These are phyloP conservation scores for Andrena bicolor DNA, from an alignment of 2,888 invertebrate species.

Conservation along the genomic window DNA sequence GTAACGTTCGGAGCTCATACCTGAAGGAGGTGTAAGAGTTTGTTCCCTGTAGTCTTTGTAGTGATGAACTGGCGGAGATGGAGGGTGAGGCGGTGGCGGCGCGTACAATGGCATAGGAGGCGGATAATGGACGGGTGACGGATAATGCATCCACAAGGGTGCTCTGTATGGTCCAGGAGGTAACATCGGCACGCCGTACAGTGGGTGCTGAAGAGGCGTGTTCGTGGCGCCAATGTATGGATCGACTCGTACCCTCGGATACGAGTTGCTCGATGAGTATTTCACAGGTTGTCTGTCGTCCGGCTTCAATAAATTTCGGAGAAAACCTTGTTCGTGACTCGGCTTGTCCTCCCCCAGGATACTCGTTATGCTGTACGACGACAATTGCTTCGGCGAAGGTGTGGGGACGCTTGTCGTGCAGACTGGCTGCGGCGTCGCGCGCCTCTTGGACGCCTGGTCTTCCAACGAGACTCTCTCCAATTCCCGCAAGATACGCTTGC, in stretches of 20 bases:
- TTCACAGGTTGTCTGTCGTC: constrained; percentile 82
- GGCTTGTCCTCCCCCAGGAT: constrained; percentile 90
- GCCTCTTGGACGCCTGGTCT: constrained; percentile 89
- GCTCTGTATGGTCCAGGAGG: constrained; percentile 85
- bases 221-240: constrained; percentile 80
- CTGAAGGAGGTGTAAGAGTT: constrained; percentile 84
- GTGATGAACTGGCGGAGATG: constrained; percentile 82
- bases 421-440: constrained; percentile 81
- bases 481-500: constrained; percentile 93
- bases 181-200: constrained; percentile 83
- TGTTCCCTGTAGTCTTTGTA: constrained; percentile 85
- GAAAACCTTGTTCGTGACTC: constrained; percentile 83
- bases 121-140: constrained; percentile 85
- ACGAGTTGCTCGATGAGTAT: constrained; percentile 81
- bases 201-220: constrained; percentile 80
- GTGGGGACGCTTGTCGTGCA: constrained; percentile 73
- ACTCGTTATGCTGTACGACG: constrained; percentile 95
- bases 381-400: constrained; percentile 85
- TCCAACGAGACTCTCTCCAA: constrained; percentile 91
- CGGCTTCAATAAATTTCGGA: constrained; percentile 82
- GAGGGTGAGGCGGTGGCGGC: constrained; percentile 83
- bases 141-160: constrained; percentile 86
- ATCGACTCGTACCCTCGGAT: constrained; percentile 81
- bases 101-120: constrained; percentile 83
- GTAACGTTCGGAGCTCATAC: constrained; percentile 63